Percentiles rank a stretch among this genome's conserved stretches.
Evolutionary conservation across 1,140 invertebrate species (phyloP).

Genomic region (Drosophila nigromelanica): DNA sequence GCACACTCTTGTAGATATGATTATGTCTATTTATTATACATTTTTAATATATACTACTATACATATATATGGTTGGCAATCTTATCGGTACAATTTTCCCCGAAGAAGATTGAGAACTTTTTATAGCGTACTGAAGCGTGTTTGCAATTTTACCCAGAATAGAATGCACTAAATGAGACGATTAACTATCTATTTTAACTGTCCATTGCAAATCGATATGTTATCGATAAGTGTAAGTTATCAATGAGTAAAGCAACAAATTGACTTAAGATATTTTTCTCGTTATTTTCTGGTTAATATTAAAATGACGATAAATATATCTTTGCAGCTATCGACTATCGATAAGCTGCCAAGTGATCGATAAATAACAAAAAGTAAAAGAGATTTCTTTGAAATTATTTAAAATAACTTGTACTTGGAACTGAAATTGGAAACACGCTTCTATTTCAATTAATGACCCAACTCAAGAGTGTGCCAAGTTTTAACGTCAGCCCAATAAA

Average conservation of each 20-base stretch:
- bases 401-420: no score
- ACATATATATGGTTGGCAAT: not conserved
- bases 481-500: not conserved
- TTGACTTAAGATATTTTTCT: no score
- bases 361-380: no score
- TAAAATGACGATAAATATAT: no score
- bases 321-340: no score
- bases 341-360: no score
- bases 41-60: not conserved
- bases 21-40: not conserved
- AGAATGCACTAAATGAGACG: no score
- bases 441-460: not conserved
- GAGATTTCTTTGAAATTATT: no score
- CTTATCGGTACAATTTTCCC: constrained; percentile 16
- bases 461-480: constrained; percentile 26
- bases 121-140: not conserved
- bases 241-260: no score
- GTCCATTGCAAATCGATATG: not conserved
- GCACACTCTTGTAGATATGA: constrained; percentile 17
- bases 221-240: not conserved
- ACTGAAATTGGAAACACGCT: constrained; percentile 6
- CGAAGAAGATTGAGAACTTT: constrained; percentile 11
- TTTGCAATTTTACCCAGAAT: not conserved
- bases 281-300: no score
- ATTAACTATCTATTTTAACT: no score